Evolutionary conservation across 2,888 invertebrate genomes (phyloP).

Genomic region (Drosophila acutilabella): DNA sequence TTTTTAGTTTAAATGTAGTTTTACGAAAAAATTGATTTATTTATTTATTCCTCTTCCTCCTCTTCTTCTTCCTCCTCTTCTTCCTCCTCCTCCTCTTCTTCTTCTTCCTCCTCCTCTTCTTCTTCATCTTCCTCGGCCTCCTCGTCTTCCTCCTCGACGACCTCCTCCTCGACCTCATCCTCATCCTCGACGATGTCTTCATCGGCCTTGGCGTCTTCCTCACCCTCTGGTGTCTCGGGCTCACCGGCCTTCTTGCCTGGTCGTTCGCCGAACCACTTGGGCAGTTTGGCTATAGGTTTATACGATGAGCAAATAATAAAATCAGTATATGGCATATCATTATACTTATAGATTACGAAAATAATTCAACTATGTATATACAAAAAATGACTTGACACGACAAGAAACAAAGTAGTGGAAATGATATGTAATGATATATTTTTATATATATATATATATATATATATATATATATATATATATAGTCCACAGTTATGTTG

Average conservation of each 20-base stretch:
- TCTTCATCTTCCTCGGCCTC: conserved; percentile 89
- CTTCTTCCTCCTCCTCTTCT: conserved; percentile 86
- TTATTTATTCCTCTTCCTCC: conserved; percentile 81
- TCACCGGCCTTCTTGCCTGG: conserved; percentile 96
- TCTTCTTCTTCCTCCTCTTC: conserved; percentile 85
- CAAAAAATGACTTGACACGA: conserved; percentile 57
- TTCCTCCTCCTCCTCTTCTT: conserved; percentile 86
- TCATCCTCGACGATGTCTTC: conserved; percentile 90
- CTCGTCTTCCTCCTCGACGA: conserved; percentile 90
- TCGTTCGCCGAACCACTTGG: conserved; percentile 98
- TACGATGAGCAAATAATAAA: neutral
- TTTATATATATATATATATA: neutral
- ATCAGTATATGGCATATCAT: conserved; percentile 7
- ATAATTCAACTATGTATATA: too few relatives aligned
- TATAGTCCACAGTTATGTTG: conserved; percentile 1
- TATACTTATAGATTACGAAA: neutral
- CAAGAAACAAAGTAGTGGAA: conserved; percentile 59
- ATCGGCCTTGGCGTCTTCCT: conserved; percentile 93
- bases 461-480: neutral
- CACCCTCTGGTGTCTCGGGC: conserved; percentile 95
- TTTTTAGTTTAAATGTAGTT: conserved; percentile 83
- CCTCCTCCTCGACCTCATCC: conserved; percentile 92
- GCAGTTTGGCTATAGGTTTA: conserved; percentile 92
- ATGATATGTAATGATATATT: conserved; percentile 3
- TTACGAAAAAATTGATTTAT: conserved; percentile 78